Evolutionary conservation across 2,113 vertebrate species (phyloP).

Genomic region (Python bivittatus): DNA sequence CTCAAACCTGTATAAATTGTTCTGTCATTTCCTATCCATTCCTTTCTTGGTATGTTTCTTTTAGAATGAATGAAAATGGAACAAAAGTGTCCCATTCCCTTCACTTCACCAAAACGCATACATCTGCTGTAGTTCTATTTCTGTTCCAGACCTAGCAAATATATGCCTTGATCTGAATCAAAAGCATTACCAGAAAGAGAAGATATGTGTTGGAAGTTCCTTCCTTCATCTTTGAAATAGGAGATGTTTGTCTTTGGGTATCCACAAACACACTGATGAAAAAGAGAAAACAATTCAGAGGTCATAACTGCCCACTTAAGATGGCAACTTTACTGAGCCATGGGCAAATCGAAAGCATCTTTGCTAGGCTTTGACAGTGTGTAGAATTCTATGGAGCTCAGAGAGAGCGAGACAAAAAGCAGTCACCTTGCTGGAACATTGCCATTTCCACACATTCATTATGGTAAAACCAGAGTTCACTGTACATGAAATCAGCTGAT

Average conservation of each 20-base stretch:
- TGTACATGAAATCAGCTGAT: not conserved
- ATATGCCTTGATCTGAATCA: conserved; percentile 28
- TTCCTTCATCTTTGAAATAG: conserved; percentile 28
- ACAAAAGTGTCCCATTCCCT: not conserved
- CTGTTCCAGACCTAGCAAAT: not conserved
- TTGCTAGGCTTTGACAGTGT: conserved; percentile 45
- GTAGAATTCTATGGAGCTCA: conserved; percentile 39
- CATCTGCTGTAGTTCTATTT: not conserved
- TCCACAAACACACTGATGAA: not conserved
- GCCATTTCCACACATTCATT: not conserved
- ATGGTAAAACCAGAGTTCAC: conserved; percentile 31
- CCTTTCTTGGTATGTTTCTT: too few relatives aligned
- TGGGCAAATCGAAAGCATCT: conserved; percentile 48
- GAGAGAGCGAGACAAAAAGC: conserved; percentile 29
- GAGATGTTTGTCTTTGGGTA: not conserved
- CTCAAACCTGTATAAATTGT: too few relatives aligned
- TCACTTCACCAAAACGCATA: not conserved
- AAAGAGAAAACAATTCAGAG: conserved; percentile 36
- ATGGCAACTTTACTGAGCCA: conserved; percentile 51
- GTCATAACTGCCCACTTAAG: conserved; percentile 49
- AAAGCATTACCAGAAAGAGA: not conserved
- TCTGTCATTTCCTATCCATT: too few relatives aligned
- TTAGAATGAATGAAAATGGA: not conserved
- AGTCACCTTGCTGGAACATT: conserved; percentile 52
- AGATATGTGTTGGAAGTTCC: fast-evolving